These are phyloP conservation scores for Rutilus rutilus DNA, from an alignment of 2,113 vertebrate species.

Conservation along the genomic window DNA sequence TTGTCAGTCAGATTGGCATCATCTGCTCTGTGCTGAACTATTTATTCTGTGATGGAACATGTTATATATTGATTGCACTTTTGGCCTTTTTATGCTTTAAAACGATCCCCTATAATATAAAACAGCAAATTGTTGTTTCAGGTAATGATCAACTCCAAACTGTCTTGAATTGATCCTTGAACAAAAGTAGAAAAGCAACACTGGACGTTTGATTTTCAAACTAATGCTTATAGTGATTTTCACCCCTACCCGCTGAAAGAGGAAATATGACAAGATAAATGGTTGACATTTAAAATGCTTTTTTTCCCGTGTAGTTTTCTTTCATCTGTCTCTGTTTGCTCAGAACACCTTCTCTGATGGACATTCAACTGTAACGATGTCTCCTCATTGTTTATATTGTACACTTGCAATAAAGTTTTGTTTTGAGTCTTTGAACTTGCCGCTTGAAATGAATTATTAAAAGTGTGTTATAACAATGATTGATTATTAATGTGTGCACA, in stretches of 20 bases:
- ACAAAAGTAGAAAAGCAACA: constrained; percentile 40
- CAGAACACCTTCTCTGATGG: constrained; percentile 65
- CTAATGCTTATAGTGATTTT: constrained; percentile 7
- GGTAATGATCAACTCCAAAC: not conserved
- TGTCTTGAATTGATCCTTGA: constrained; percentile 10
- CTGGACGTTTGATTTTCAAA: constrained; percentile 44
- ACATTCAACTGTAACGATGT: constrained; percentile 59
- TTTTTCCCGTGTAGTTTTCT: constrained; percentile 54
- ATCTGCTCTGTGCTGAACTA: constrained; percentile 28
- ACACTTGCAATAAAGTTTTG: constrained; percentile 84
- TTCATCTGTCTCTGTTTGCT: constrained; percentile 54
- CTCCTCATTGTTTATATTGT: constrained; percentile 72
- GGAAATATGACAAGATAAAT: constrained; percentile 14
- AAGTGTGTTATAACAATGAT: not conserved
- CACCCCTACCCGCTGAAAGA: not conserved
- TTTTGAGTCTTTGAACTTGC: constrained; percentile 63
- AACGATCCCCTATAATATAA: constrained; percentile 3
- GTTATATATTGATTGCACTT: constrained; percentile 54
- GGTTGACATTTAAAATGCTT: not conserved
- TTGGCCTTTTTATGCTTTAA: constrained; percentile 44
- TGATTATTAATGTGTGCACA: not conserved
- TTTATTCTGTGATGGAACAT: constrained; percentile 34
- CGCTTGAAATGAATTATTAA: not conserved
- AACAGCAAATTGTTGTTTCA: not conserved
- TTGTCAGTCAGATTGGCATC: not conserved